A percentile compares a stretch with the other conserved stretches of the same genome.
phyloP scores from a whole-genome alignment of 2,888 invertebrate genomes.

The Noctuana brunneofusca region DNA sequence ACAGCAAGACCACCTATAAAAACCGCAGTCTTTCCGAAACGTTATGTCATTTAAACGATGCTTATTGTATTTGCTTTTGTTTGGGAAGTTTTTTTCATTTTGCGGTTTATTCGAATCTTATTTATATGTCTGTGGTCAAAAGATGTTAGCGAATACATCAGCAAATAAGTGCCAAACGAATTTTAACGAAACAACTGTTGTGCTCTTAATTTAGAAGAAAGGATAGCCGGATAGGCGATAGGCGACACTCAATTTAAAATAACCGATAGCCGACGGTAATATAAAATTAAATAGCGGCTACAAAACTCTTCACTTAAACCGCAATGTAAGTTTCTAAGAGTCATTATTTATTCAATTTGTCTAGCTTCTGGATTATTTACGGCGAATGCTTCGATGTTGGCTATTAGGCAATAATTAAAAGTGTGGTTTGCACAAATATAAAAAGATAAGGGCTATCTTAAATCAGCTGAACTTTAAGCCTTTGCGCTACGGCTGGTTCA shows the following conservation, averaged over 20 bases:
- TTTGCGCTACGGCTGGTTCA: too few relatives aligned
- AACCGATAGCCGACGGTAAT: not conserved
- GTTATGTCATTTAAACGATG: slow-evolving; percentile 29
- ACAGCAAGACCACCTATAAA: slow-evolving; percentile 34
- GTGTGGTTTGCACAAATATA: too few relatives aligned
- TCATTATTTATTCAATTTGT: not conserved
- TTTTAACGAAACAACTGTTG: too few relatives aligned
- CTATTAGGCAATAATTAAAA: too few relatives aligned
- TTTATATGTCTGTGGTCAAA: not conserved
- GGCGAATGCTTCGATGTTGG: not conserved
- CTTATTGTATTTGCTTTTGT: slow-evolving; percentile 23
- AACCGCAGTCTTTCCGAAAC: slow-evolving; percentile 30
- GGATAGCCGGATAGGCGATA: too few relatives aligned
- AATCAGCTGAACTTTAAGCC: too few relatives aligned
- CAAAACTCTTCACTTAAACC: not conserved
- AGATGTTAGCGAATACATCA: not conserved
- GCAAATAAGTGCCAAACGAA: too few relatives aligned
- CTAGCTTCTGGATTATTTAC: not conserved
- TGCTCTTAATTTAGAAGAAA: too few relatives aligned
- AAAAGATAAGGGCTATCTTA: too few relatives aligned
- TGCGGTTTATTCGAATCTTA: slow-evolving; percentile 14
- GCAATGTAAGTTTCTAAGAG: not conserved
- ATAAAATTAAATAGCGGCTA: not conserved
- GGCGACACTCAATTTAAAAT: not conserved
- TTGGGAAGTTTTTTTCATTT: slow-evolving; percentile 10